Conservation (phyloP, 1,140 invertebrate species). For the Temnothorax curvispinosus region DNA sequence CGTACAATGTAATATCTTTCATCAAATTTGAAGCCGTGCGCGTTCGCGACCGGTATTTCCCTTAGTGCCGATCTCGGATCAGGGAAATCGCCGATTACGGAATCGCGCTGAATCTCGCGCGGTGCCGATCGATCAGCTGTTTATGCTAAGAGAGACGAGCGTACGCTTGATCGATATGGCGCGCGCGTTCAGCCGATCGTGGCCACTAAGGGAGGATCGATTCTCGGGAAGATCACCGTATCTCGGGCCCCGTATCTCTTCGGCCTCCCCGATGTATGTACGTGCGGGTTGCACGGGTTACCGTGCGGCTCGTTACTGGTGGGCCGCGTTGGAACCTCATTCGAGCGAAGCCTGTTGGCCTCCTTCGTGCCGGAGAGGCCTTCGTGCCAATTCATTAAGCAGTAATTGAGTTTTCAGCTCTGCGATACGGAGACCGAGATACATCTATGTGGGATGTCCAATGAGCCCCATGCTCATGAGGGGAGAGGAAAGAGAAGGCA, state of each 20-base stretch:
- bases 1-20: conserved; percentile 50
- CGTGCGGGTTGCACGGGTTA: conserved; percentile 61
- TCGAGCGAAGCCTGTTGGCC: conserved; percentile 39
- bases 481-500: conserved; percentile 46
- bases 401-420: conserved; percentile 85
- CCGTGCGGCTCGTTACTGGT: conserved; percentile 79
- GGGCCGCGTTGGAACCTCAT: conserved; percentile 38
- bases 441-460: conserved; percentile 79
- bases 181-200: conserved; percentile 42
- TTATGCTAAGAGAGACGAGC: conserved; percentile 47
- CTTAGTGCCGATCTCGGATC: not conserved
- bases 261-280: conserved; percentile 32
- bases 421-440: conserved; percentile 80
- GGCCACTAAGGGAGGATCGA: conserved; percentile 66
- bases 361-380: conserved; percentile 33
- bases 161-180: conserved; percentile 54
- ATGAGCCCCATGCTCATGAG: conserved; percentile 10
- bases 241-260: conserved; percentile 67
- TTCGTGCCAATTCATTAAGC: conserved; percentile 83
- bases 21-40: conserved; percentile 39
- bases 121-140: conserved; percentile 42
- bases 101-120: conserved; percentile 44
- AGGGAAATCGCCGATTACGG: conserved; percentile 42
- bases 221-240: conserved; percentile 69
- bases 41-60: conserved; percentile 8